A percentile compares a stretch with the other conserved stretches of the same genome.
Evolutionary conservation across 2,797 vertebrate species (phyloP).

Genomic region (Parauchenoglanis ngamensis): DNA sequence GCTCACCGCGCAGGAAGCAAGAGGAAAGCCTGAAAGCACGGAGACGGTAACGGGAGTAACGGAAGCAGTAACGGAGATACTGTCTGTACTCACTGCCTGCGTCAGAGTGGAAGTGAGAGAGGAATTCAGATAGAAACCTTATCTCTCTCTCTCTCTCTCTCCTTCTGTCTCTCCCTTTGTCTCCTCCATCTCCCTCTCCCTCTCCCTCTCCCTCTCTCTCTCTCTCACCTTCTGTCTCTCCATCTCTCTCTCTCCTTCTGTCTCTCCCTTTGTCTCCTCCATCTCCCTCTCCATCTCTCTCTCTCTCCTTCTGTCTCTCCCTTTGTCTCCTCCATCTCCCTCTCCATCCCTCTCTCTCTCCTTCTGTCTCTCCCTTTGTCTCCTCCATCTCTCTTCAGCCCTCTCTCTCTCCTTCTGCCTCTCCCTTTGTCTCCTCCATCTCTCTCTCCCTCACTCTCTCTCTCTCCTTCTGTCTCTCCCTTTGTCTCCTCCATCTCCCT

Average conservation of each 20-base stretch:
- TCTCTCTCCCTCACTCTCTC: neutral
- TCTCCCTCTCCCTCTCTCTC: neutral
- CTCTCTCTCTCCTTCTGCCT: neutral
- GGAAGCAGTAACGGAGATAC: neutral
- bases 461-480: no score
- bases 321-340: neutral
- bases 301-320: neutral
- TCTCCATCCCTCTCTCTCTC: neutral
- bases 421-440: neutral
- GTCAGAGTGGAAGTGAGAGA: conserved; percentile 6
- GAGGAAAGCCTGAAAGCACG: no score
- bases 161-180: neutral
- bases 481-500: no score
- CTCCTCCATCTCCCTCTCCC: neutral
- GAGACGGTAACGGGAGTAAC: neutral
- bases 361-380: neutral
- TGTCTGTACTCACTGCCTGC: neutral
- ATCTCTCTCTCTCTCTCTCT: neutral
- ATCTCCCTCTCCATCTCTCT: neutral
- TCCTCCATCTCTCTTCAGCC: neutral
- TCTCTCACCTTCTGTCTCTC: neutral
- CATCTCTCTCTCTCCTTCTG: neutral
- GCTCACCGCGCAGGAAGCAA: neutral
- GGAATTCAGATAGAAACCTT: conserved; percentile 1
- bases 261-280: no score